Percentiles rank a stretch among this genome's conserved stretches.
These are phyloP conservation scores for Platysteira castanea DNA, from an alignment of 2,113 vertebrate species.

Conservation along the genomic window DNA sequence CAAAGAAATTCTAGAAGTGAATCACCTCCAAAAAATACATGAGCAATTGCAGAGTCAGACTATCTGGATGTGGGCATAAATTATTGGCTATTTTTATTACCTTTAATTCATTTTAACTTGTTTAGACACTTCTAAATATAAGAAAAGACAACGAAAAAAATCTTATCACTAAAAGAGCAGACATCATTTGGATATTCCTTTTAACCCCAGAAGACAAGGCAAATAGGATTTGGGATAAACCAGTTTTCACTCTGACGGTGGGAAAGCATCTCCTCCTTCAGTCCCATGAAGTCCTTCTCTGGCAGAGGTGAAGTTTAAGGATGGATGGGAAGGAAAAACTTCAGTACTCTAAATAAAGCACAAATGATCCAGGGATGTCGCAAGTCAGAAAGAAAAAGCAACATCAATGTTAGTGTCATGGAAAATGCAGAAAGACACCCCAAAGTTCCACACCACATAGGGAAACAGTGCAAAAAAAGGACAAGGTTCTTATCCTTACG, in stretches of 20 bases:
- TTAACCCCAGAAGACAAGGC: neutral
- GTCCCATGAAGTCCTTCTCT: neutral
- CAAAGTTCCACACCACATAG: neutral
- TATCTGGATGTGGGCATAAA: neutral
- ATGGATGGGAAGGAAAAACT: neutral
- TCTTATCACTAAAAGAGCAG: neutral
- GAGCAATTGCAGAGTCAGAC: neutral
- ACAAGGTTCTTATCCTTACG: neutral
- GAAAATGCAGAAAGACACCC: neutral
- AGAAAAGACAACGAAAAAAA: neutral
- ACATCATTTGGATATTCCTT: neutral
- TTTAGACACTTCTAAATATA: neutral
- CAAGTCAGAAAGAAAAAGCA: neutral
- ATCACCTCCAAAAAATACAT: neutral
- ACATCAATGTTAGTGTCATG: neutral
- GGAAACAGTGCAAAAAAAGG: neutral
- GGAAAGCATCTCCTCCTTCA: neutral
- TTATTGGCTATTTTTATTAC: neutral
- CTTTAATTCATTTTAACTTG: neutral
- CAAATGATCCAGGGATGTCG: neutral
- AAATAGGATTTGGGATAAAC: neutral
- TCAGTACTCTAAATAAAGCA: neutral
- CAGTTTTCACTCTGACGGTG: neutral
- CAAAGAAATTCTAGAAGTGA: neutral
- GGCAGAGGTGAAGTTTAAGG: neutral